Evolutionary conservation across 64 coral and sea anemone species (phyloP).

Genomic region (Catalaphyllia jardinei): DNA sequence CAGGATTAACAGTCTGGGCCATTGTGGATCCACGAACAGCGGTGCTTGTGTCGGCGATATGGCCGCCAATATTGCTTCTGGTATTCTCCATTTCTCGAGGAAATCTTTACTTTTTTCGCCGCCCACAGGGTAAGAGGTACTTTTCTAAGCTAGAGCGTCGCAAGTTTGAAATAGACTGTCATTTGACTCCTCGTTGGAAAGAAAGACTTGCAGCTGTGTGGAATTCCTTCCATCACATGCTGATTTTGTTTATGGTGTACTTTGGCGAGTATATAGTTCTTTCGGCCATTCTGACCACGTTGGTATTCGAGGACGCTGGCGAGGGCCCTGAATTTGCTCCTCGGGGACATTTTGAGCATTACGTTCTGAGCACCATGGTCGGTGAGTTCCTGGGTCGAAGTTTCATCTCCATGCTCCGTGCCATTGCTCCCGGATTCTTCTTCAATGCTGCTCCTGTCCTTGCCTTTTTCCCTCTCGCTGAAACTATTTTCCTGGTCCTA

Average conservation of each 20-base stretch:
- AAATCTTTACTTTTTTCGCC: neutral
- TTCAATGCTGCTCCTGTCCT: slow-evolving; percentile 30
- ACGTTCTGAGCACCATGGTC: slow-evolving; percentile 66
- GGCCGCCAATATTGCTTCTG: slow-evolving; percentile 72
- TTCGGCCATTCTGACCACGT: slow-evolving; percentile 63
- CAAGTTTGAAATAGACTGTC: slow-evolving; percentile 28
- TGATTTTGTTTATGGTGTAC: slow-evolving; percentile 55
- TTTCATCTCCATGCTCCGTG: slow-evolving; percentile 65
- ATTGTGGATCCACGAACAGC: slow-evolving; percentile 61
- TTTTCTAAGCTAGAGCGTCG: neutral
- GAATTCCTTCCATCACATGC: slow-evolving; percentile 36
- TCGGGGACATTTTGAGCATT: slow-evolving; percentile 69
- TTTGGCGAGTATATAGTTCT: slow-evolving; percentile 69
- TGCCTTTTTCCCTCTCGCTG: slow-evolving; percentile 44
- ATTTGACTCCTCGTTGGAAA: slow-evolving; percentile 4
- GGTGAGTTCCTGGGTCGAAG: slow-evolving; percentile 86
- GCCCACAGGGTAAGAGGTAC: neutral
- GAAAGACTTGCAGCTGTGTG: slow-evolving; percentile 39
- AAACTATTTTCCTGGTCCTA: slow-evolving; percentile 62
- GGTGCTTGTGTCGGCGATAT: slow-evolving; percentile 44
- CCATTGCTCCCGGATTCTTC: slow-evolving; percentile 44
- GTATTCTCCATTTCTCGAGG: slow-evolving; percentile 48
- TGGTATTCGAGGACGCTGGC: slow-evolving; percentile 42
- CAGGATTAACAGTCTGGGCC: slow-evolving; percentile 75
- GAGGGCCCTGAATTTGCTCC: slow-evolving; percentile 54